phyloP scores from a whole-genome alignment of 2,888 invertebrate species.

The Lithophane semibrunnea region DNA sequence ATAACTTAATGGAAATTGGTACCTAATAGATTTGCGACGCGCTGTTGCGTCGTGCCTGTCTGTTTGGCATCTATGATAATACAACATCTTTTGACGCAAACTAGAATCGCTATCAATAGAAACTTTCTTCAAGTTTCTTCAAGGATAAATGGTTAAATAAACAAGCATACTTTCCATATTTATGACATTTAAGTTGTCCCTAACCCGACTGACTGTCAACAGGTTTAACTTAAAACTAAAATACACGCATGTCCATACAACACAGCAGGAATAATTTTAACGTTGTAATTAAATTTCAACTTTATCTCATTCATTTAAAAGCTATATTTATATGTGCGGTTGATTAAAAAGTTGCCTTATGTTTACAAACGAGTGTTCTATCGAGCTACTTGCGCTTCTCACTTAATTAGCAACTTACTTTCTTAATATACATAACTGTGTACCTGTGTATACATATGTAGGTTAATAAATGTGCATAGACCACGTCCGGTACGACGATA shows the following conservation, averaged over 20 bases:
- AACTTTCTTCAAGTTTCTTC: conserved; percentile 42
- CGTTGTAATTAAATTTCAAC: conserved; percentile 59
- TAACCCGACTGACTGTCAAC: conserved; percentile 46
- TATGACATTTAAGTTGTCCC: conserved; percentile 40
- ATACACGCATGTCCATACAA: conserved; percentile 34
- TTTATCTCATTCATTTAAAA: conserved; percentile 58
- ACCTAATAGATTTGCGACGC: too few relatives aligned
- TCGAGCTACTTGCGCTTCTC: conserved; percentile 56
- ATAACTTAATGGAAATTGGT: too few relatives aligned
- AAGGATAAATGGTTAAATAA: conserved; percentile 17
- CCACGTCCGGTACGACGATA: conserved; percentile 21
- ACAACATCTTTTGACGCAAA: conserved; percentile 6
- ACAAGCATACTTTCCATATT: conserved; percentile 44
- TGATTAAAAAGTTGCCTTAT: conserved; percentile 56
- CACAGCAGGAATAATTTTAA: conserved; percentile 44
- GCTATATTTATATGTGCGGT: conserved; percentile 50
- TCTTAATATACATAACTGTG: conserved; percentile 64
- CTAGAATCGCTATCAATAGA: conserved; percentile 12
- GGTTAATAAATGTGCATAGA: conserved; percentile 43
- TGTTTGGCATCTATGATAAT: conserved; percentile 1
- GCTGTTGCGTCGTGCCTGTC: too few relatives aligned
- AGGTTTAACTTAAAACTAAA: conserved; percentile 52
- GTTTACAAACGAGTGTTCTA: conserved; percentile 54
- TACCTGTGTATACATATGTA: conserved; percentile 32
- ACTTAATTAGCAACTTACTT: conserved; percentile 65